Conservation (phyloP, 2,797 vertebrate genomes). For the Ptychadena robeensis region DNA sequence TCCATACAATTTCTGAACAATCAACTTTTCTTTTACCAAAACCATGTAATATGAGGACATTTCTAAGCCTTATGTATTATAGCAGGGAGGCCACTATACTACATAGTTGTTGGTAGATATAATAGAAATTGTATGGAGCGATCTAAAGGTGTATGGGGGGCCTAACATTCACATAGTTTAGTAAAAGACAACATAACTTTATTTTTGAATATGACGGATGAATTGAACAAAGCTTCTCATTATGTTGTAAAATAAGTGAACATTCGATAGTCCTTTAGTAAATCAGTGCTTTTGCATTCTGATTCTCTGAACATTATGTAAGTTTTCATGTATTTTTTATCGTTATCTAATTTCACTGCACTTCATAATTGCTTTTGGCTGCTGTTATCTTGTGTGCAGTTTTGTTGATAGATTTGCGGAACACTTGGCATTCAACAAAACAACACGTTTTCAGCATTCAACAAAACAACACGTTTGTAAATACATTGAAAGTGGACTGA, state of each 20-base stretch:
- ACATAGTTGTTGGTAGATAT: too few species aligned
- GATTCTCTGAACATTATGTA: background rate
- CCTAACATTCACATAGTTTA: too few species aligned
- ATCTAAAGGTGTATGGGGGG: too few species aligned
- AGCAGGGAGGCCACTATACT: too few species aligned
- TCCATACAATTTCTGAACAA: too few species aligned
- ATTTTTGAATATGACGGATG: too few species aligned
- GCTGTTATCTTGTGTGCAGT: constrained; percentile 19
- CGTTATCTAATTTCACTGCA: constrained; percentile 1
- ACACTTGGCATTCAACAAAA: constrained; percentile 2
- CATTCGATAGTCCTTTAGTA: background rate
- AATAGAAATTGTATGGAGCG: too few species aligned
- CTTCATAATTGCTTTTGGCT: constrained; percentile 27
- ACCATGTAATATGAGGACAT: too few species aligned
- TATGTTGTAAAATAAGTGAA: background rate
- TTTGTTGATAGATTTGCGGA: constrained; percentile 28
- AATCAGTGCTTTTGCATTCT: background rate
- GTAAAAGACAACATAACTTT: too few species aligned
- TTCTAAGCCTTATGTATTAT: too few species aligned
- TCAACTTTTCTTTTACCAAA: too few species aligned
- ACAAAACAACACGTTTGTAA: background rate
- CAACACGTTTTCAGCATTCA: background rate
- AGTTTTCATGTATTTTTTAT: constrained; percentile 6
- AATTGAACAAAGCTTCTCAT: background rate
- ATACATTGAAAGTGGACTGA: constrained; percentile 16